These are phyloP conservation scores for Ooceraea biroi DNA, from an alignment of 1,140 invertebrate genomes.

Conservation along the genomic window DNA sequence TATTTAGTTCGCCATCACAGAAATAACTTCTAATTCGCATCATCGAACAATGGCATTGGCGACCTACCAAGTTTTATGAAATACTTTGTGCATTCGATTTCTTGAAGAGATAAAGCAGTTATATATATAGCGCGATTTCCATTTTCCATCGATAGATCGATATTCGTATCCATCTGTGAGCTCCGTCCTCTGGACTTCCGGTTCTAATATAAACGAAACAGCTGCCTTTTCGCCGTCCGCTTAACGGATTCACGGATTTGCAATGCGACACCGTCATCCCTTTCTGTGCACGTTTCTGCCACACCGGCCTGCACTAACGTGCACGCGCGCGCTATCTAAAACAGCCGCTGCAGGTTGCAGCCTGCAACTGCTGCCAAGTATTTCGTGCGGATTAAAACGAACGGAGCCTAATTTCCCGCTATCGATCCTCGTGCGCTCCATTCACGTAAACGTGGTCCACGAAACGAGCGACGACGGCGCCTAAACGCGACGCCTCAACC, in stretches of 20 bases:
- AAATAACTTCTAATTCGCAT: constrained; percentile 27
- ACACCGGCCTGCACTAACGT: constrained; percentile 5
- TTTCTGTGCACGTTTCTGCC: neutral
- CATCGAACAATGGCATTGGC: constrained; percentile 17
- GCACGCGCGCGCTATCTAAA: constrained; percentile 35
- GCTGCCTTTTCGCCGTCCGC: neutral
- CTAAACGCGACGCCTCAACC: neutral
- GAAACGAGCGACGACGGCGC: neutral
- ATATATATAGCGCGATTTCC: neutral
- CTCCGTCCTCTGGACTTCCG: too few relatives aligned
- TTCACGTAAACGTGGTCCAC: neutral
- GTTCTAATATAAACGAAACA: neutral
- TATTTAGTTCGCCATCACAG: constrained; percentile 6
- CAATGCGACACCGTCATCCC: constrained; percentile 31
- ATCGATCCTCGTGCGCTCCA: neutral
- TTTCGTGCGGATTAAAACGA: constrained; percentile 26
- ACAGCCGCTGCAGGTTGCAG: constrained; percentile 12
- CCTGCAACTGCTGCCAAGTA: constrained; percentile 42
- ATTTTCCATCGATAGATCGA: neutral
- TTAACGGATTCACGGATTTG: neutral
- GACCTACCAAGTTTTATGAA: constrained; percentile 19
- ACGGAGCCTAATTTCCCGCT: constrained; percentile 6
- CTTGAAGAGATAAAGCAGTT: neutral
- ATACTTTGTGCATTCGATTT: constrained; percentile 3
- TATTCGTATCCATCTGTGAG: neutral